These are phyloP conservation scores for Chrysina gloriosa DNA, from an alignment of 2,888 invertebrate genomes.

Conservation along the genomic window DNA sequence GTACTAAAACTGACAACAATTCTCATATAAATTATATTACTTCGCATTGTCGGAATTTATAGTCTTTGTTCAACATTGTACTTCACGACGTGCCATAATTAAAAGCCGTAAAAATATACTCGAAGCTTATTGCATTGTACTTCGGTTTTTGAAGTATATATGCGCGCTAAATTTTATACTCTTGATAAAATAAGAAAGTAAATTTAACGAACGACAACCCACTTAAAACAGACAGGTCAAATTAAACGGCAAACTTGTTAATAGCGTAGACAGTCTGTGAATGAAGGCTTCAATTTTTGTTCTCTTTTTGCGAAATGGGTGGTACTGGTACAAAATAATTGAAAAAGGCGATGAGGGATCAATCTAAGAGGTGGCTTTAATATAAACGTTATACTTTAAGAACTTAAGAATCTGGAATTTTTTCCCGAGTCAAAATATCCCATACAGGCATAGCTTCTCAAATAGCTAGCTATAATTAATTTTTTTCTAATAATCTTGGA, in stretches of 20 bases:
- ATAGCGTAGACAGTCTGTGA: background rate
- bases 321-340: too few relatives aligned
- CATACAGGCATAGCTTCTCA: too few relatives aligned
- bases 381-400: too few relatives aligned
- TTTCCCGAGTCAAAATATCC: too few relatives aligned
- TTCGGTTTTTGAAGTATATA: background rate
- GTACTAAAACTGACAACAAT: constrained; percentile 29
- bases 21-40: constrained; percentile 23
- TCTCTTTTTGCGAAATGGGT: too few relatives aligned
- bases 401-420: too few relatives aligned
- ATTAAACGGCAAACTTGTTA: background rate
- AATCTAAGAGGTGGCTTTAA: too few relatives aligned
- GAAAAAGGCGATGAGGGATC: too few relatives aligned
- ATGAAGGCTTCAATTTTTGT: too few relatives aligned
- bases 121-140: background rate
- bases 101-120: background rate
- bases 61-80: constrained; percentile 18
- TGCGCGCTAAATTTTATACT: background rate
- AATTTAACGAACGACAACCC: background rate
- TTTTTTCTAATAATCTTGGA: too few relatives aligned
- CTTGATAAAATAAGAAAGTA: constrained; percentile 6
- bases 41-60: constrained; percentile 20
- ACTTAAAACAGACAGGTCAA: background rate
- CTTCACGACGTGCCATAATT: background rate
- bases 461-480: too few relatives aligned